Conservation (phyloP, 2,797 vertebrate genomes). For the Schizopygopsis pylzovi region DNA sequence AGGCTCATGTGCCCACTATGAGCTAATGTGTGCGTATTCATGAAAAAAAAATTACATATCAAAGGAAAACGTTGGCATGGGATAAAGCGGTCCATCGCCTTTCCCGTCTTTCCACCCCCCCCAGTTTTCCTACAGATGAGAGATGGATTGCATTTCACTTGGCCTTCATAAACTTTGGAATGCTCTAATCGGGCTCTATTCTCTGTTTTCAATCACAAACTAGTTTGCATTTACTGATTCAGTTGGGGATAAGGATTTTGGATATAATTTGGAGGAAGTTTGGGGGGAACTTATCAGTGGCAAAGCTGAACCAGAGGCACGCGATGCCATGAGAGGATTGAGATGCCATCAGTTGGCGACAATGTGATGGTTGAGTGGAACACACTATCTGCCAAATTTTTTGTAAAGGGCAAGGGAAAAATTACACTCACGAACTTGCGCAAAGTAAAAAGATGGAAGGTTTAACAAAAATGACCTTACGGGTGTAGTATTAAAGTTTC, state of each 20-base stretch:
- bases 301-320: constrained; percentile 54
- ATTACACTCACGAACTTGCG: neutral
- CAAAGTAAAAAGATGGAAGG: constrained; percentile 10
- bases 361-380: constrained; percentile 23
- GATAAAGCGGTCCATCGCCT: constrained; percentile 69
- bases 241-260: constrained; percentile 51
- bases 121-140: constrained; percentile 59
- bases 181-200: constrained; percentile 61
- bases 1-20: constrained; percentile 71
- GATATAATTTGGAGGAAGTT: constrained; percentile 56
- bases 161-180: constrained; percentile 69
- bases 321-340: constrained; percentile 43
- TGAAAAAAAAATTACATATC: constrained; percentile 42
- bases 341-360: constrained; percentile 33
- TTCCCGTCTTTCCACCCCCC: constrained; percentile 57
- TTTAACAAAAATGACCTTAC: constrained; percentile 38
- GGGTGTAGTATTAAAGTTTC: neutral
- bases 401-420: constrained; percentile 2
- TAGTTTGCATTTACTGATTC: constrained; percentile 63
- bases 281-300: constrained; percentile 51
- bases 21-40: constrained; percentile 63
- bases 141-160: constrained; percentile 69
- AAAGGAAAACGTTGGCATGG: constrained; percentile 68
- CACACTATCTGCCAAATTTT: constrained; percentile 12
- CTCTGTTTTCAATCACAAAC: constrained; percentile 74